Percentiles rank a stretch among this genome's conserved stretches.
phyloP scores from a whole-genome alignment of 1,140 invertebrate species.

The Drosophila triauraria region DNA sequence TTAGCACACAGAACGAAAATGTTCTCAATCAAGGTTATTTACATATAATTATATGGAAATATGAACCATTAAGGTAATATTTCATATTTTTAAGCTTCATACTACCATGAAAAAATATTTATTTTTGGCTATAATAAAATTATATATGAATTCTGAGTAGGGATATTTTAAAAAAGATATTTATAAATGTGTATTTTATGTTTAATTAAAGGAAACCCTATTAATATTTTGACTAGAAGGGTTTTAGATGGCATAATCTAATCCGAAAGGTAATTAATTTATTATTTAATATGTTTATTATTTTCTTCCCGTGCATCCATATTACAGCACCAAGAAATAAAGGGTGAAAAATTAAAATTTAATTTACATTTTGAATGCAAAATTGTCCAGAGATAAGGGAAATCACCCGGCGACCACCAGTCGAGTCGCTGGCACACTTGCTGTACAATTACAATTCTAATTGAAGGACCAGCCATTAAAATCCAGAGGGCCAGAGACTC shows the following conservation, averaged over 20 bases:
- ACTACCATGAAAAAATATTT: neutral
- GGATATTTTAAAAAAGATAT: neutral
- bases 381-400: constrained; percentile 31
- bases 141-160: neutral
- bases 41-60: no score
- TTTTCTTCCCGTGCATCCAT: neutral
- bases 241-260: no score
- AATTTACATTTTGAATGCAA: constrained; percentile 51
- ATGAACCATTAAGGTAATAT: neutral
- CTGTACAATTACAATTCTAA: constrained; percentile 40
- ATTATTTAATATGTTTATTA: no score
- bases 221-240: no score
- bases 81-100: no score
- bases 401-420: constrained; percentile 16
- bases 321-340: constrained; percentile 9
- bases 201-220: no score
- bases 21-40: no score
- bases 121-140: neutral
- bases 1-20: constrained; percentile 16
- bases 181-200: no score
- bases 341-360: constrained; percentile 51
- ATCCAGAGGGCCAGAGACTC: neutral
- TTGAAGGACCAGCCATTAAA: constrained; percentile 37
- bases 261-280: no score
- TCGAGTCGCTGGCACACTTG: constrained; percentile 16